Percentiles rank a stretch among this genome's conserved stretches.
Evolutionary conservation across 2,113 vertebrate species (phyloP).

Genomic region (Pimephales promelas): DNA sequence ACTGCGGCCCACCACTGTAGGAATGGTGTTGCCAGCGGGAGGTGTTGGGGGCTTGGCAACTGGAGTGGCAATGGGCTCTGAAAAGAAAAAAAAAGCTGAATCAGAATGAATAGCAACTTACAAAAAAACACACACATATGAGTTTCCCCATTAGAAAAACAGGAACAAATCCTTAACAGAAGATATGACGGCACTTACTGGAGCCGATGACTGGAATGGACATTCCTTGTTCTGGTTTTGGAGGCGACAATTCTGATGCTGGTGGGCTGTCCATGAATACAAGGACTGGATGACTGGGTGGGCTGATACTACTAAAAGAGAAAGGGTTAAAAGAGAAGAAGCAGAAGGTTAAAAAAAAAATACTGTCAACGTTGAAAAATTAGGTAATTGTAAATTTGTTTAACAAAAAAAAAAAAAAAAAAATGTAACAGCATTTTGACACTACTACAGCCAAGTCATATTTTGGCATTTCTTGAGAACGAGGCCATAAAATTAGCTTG

Average conservation of each 20-base stretch:
- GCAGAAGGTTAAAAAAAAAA: too few relatives aligned
- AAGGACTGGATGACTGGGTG: constrained; percentile 64
- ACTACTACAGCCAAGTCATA: not conserved
- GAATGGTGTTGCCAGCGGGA: constrained; percentile 70
- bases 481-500: not conserved
- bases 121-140: not conserved
- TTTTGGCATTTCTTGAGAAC: not conserved
- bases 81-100: constrained; percentile 1
- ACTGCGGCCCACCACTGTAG: constrained; percentile 72
- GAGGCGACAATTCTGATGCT: constrained; percentile 59
- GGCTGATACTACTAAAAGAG: constrained; percentile 61
- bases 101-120: not conserved
- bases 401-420: too few relatives aligned
- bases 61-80: constrained; percentile 35
- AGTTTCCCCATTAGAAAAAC: not conserved
- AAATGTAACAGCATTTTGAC: not conserved
- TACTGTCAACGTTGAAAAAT: too few relatives aligned
- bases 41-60: constrained; percentile 57
- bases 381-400: not conserved
- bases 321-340: not conserved
- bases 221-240: constrained; percentile 70
- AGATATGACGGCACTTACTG: constrained; percentile 73
- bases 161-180: constrained; percentile 28
- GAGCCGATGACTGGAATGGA: constrained; percentile 80
- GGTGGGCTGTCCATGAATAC: constrained; percentile 72